A percentile compares a stretch with the other conserved stretches of the same genome.
Conservation (phyloP, 1,140 invertebrate genomes). For the Bombyx mori region ASM3026992v2 NC_085115.1:4909001-4909500, state of each 20-base stretch:
- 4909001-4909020: conserved; percentile 22
- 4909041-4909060: conserved; percentile 22
- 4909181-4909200: no score
- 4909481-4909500: conserved; percentile 82
- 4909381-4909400: conserved; percentile 77
- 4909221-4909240: no score
- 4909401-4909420: conserved; percentile 83
- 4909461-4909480: conserved; percentile 81
- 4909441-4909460: conserved; percentile 78
- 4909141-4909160: no score
- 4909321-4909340: conserved; percentile 85
- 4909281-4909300: conserved; percentile 49
- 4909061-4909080: conserved; percentile 20
- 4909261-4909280: background rate
- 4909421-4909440: conserved; percentile 80
- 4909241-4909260: background rate
- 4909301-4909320: conserved; percentile 83
- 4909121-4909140: no score
- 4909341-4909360: conserved; percentile 83
- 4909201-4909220: no score
- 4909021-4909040: conserved; percentile 26
- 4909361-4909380: conserved; percentile 84
- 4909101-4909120: background rate
- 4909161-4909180: no score
- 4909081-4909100: conserved; percentile 28